Base-by-base conservation (phyloP, 2,888 invertebrate species). In the Limnephilus rhombicus region DNA sequence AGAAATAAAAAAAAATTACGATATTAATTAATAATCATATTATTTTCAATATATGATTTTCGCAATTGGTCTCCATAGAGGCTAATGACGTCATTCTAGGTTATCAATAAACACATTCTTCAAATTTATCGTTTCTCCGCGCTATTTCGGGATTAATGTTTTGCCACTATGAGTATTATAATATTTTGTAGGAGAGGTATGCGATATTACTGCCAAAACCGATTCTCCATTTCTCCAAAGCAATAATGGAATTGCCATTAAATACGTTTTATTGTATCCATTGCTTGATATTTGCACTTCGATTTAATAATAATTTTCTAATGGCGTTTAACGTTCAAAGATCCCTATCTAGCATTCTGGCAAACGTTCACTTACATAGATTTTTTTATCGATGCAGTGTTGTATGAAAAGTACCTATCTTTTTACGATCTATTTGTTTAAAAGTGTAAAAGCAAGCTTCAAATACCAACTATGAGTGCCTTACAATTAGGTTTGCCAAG, bases 181-280 rank as follows among this genome's bases (percentile, higher is more conserved):
- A 53, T 53, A 68, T 68, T 68, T 68, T 68, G 68, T 68, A 7
- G 18, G 53, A 68, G 68, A 68, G 68, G 68, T 68, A n/a, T 68
- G 24, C 68, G n/a, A 68, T 68, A n/a, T 9, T 68, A 68, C 24
- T 68, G 68, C 68, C 68, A 68, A 68, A 68, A 68, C 9, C 68
- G 24, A 68, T 68, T 68, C 68, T 68, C 68, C 68, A 68, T 68
- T 68, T 68, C 68, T 68, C 68, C 68, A 68, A 68, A 24, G 24
- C 18, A 86, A 24, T 86, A 86, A 86, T 86, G n/a, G n/a, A 29
- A n/a, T 85, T 49, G 18, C 85, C 49, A 85, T 85, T 85, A 85
- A 45, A 29, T 85, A 18, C 5, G 24, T 86, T 86, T 45, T 37
- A 86, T 86, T 45, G 45, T 41, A n/a, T 45, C 29, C 37, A 86